Percentiles rank a stretch among this genome's conserved stretches.
Conservation (phyloP, 2,797 vertebrate genomes). For the Lepilemur septentrionalis region DNA sequence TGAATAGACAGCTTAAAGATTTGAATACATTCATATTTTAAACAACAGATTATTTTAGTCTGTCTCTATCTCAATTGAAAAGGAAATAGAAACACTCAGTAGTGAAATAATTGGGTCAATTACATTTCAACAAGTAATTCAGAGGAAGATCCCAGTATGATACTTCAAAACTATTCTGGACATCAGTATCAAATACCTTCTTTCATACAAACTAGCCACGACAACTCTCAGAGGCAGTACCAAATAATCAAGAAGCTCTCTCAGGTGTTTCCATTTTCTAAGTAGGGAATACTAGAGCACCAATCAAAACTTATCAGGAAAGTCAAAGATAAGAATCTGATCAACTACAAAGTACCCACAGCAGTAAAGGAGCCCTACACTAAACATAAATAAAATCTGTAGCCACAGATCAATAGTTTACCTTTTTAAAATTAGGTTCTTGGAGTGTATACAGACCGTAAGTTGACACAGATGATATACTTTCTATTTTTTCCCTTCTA, state of each 20-base stretch:
- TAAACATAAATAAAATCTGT: not conserved
- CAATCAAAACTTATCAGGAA: constrained; percentile 17
- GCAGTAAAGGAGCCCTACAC: not conserved
- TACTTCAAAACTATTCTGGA: constrained; percentile 40
- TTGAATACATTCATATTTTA: constrained; percentile 13
- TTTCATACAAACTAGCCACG: constrained; percentile 37
- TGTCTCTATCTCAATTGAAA: constrained; percentile 43
- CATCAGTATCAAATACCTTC: constrained; percentile 1
- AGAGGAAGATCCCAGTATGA: not conserved
- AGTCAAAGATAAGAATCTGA: constrained; percentile 8
- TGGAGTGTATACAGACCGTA: not conserved
- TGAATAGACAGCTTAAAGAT: constrained; percentile 19
- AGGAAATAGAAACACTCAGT: not conserved
- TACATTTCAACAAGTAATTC: constrained; percentile 58
- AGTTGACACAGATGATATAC: not conserved
- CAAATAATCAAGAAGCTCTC: constrained; percentile 19
- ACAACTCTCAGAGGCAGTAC: not conserved
- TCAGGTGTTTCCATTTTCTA: constrained; percentile 4
- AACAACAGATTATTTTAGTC: constrained; percentile 48
- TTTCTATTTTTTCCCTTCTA: not conserved
- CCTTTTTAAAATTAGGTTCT: not conserved
- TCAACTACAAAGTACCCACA: not conserved
- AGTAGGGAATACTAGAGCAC: not conserved
- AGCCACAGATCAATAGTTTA: not conserved
- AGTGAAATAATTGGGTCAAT: constrained; percentile 20